These are phyloP conservation scores for Enteromius anoplus DNA, from an alignment of 2,797 vertebrate genomes.

Conservation along the genomic window DNA sequence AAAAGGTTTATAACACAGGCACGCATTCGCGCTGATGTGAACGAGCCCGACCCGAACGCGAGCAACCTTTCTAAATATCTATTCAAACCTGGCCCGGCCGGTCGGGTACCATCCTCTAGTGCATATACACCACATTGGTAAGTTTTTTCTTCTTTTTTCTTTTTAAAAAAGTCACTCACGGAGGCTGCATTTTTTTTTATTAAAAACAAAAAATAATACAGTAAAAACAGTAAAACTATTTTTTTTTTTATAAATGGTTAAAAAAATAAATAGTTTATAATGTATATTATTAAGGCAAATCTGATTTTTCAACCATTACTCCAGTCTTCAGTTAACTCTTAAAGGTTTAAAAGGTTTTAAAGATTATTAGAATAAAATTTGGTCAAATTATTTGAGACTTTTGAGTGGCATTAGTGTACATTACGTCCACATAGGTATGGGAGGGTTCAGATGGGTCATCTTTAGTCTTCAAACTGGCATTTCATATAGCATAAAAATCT, in stretches of 20 bases:
- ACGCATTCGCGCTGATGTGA: too few relatives aligned
- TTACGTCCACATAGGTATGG: not conserved
- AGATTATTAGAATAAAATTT: not conserved
- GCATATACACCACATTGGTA: not conserved
- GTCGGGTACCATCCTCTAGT: not conserved
- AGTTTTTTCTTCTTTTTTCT: not conserved
- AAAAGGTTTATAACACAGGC: too few relatives aligned
- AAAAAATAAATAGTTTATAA: not conserved
- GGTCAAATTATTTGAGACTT: not conserved
- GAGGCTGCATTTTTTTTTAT: not conserved
- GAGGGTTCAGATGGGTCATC: not conserved
- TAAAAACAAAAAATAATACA: too few relatives aligned
- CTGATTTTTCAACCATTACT: not conserved
- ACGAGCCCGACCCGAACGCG: too few relatives aligned
- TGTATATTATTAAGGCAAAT: not conserved
- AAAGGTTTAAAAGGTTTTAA: not conserved
- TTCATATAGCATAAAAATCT: not conserved
- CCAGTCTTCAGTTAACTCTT: not conserved
- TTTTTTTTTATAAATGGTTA: too few relatives aligned
- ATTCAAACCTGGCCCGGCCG: too few relatives aligned
- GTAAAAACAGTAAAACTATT: too few relatives aligned
- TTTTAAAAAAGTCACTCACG: not conserved
- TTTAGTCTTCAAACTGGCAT: not conserved
- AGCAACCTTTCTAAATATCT: too few relatives aligned
- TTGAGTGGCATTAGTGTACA: not conserved